Evolutionary conservation across 2,888 invertebrate genomes (phyloP).

Genomic region (Drosophila leonis): DNA sequence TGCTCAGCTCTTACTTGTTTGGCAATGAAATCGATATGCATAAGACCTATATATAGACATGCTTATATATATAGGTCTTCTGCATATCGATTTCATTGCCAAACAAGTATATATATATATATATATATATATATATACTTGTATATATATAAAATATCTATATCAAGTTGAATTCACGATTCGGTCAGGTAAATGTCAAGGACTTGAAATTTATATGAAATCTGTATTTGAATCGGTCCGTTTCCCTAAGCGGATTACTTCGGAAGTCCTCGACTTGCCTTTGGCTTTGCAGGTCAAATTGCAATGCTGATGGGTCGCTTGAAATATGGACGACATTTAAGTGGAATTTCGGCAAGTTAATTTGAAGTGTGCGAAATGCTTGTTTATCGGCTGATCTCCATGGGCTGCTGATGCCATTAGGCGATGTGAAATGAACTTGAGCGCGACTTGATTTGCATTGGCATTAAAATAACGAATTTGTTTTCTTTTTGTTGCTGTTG

Average conservation of each 20-base stretch:
- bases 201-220: not conserved
- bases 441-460: conserved; percentile 37
- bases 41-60: no score
- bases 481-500: no score
- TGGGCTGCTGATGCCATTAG: conserved; percentile 39
- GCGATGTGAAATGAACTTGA: conserved; percentile 35
- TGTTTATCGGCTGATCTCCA: conserved; percentile 23
- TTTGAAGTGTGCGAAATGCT: conserved; percentile 7
- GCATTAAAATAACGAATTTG: conserved; percentile 7
- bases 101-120: no score
- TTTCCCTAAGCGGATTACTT: not conserved
- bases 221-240: not conserved
- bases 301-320: not conserved
- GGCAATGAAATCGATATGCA: no score
- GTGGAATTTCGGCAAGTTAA: not conserved
- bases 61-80: no score
- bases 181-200: not conserved
- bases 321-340: not conserved
- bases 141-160: no score
- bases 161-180: not conserved
- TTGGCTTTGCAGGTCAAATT: not conserved
- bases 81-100: no score
- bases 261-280: not conserved
- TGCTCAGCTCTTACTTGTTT: no score
- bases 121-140: no score